Evolutionary conservation across 2,888 invertebrate species (phyloP), one percentile per base, ranked within the genome.

Genomic region (Noctua janthe): DNA sequence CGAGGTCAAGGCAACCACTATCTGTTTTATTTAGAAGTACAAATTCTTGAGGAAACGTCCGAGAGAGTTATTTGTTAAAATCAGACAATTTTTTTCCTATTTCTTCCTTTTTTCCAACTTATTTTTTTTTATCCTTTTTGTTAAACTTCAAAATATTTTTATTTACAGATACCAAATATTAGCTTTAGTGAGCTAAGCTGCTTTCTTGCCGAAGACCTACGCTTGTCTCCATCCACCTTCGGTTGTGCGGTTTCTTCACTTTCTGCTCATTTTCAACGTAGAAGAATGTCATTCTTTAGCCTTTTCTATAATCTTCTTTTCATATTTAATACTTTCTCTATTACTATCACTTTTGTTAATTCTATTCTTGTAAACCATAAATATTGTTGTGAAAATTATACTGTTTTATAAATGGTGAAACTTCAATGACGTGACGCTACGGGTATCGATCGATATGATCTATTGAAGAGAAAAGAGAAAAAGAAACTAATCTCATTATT

Each of bases 151-250:
- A 11, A 64, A 64, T 23, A 23, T 23, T 4, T 83, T 71, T 87
- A 15, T 74, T 84, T 74, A 47, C 84, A 84, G 84, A 74, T 11
- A 56, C 49, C 78, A 78, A 87, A 74, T 51, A 87, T 39, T 74
- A 87, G 62, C 29, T 20, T 8, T 29, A 80, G 15, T 67, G 17
- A 54, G 15, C 56, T 83, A 56, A 17, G 29, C 84, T 59, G 74
- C 59, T 72, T 59, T 78, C 87, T 84, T 54, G 69, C 79, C 74
- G 83, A 78, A 64, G 87, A 86, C 72, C 83, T 47, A 10, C 64
- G 64, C 83, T 78, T 64, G 47, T 81, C 51, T 69, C 2, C 59
- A 56, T 56, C 43, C 29, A 20, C 15, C 84, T 67, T 72, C 51
- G 59, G 56, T 56, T 86, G 62, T 39, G 54, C 49, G 15, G 79